Conservation (phyloP, 2,888 invertebrate genomes). For the Aporophyla lueneburgensis region DNA sequence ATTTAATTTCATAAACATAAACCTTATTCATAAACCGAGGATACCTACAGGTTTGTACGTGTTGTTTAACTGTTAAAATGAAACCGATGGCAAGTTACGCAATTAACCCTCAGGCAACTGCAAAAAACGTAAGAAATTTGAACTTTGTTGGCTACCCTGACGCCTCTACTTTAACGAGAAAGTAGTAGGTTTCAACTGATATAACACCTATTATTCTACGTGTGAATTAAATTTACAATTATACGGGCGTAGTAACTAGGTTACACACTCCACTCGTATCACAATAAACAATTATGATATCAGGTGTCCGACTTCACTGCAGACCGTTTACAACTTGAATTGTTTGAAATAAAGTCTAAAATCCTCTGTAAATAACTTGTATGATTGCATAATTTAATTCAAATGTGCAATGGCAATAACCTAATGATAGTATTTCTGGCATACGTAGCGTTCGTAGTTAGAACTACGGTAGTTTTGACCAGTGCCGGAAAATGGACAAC, state of each 20-base stretch:
- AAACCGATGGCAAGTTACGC: too few relatives aligned
- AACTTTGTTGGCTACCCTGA: too few relatives aligned
- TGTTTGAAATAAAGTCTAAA: conserved; percentile 35
- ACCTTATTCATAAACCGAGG: too few relatives aligned
- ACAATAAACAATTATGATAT: conserved; percentile 45
- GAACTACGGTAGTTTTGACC: neutral
- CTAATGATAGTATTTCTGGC: conserved; percentile 34
- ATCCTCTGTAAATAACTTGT: neutral
- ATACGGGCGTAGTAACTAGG: conserved; percentile 17
- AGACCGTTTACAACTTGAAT: neutral
- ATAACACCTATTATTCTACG: neutral
- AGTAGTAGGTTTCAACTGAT: neutral
- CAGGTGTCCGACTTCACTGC: conserved; percentile 13
- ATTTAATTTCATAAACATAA: too few relatives aligned
- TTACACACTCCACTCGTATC: conserved; percentile 18
- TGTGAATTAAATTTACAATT: conserved; percentile 23
- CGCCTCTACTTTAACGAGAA: neutral
- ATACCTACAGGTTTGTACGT: too few relatives aligned
- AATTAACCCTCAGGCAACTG: too few relatives aligned
- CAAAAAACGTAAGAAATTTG: too few relatives aligned
- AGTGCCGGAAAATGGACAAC: neutral
- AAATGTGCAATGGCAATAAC: conserved; percentile 55
- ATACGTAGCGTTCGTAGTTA: neutral
- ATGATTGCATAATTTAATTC: conserved; percentile 57
- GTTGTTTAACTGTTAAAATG: too few relatives aligned